A percentile compares a stretch with the other conserved stretches of the same genome.
phyloP scores from a whole-genome alignment of 1,140 invertebrate genomes.

The Zaprionus capensis region DNA sequence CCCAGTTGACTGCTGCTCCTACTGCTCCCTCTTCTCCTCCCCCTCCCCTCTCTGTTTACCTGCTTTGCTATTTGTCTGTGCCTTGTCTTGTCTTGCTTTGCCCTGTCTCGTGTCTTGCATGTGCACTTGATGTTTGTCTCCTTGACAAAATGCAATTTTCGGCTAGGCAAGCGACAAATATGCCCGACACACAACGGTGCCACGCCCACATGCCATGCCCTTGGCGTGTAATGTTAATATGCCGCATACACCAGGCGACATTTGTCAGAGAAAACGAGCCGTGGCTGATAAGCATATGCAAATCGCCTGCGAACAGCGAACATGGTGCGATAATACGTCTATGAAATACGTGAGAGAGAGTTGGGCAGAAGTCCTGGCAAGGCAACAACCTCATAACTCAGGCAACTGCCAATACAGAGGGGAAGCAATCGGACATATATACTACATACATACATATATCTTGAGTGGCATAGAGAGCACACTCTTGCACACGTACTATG shows the following conservation, averaged over 20 bases:
- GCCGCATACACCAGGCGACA: neutral
- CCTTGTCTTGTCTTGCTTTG: slow-evolving; percentile 10
- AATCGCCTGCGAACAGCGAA: slow-evolving; percentile 23
- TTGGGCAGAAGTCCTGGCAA: neutral
- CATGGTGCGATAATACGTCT: slow-evolving; percentile 7
- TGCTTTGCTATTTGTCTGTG: slow-evolving; percentile 29
- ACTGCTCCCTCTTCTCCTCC: neutral
- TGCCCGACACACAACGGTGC: neutral
- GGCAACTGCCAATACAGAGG: neutral
- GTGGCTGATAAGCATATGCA: slow-evolving; percentile 45
- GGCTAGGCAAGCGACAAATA: slow-evolving; percentile 4
- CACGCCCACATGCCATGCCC: neutral
- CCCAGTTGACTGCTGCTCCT: slow-evolving; percentile 4
- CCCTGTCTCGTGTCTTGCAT: slow-evolving; percentile 9
- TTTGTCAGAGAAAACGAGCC: neutral
- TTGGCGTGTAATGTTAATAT: slow-evolving; percentile 2
- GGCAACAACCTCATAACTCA: slow-evolving; percentile 43
- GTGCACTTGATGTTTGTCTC: slow-evolving; percentile 39
- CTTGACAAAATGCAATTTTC: slow-evolving; percentile 44
- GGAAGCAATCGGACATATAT: neutral
- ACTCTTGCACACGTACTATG: neutral
- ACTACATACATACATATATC: neutral
- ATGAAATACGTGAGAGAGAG: slow-evolving; percentile 12
- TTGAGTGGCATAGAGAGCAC: neutral
- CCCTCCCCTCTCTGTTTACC: neutral